Evolutionary conservation across 2,797 vertebrate genomes (phyloP).

Genomic region (Cynopterus sphinx): DNA sequence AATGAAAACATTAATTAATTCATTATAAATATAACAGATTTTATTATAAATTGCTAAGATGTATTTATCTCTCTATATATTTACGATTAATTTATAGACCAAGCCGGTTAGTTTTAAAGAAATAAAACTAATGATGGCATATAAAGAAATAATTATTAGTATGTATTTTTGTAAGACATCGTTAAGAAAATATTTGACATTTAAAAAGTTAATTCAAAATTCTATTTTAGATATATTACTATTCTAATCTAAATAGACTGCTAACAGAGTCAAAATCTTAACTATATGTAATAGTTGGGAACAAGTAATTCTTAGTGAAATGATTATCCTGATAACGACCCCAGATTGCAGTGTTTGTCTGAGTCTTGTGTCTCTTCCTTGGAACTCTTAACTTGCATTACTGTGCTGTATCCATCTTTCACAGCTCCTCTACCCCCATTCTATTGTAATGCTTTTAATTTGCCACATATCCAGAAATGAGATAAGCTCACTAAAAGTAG

Average conservation of each 20-base stretch:
- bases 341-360: background rate
- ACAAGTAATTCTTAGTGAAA: background rate
- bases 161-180: background rate
- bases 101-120: background rate
- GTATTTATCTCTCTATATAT: background rate
- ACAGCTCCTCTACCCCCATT: background rate
- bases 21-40: background rate
- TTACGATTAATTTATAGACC: slow-evolving; percentile 3
- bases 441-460: background rate
- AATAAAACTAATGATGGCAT: background rate
- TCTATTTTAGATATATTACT: background rate
- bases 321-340: background rate
- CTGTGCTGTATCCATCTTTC: background rate
- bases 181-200: slow-evolving; percentile 34
- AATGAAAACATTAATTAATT: background rate
- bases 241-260: background rate
- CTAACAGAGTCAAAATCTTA: background rate
- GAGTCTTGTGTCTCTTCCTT: background rate
- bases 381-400: background rate
- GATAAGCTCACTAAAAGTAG: slow-evolving; percentile 28
- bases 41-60: background rate
- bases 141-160: background rate
- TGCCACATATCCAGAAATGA: background rate
- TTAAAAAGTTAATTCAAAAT: slow-evolving; percentile 5
- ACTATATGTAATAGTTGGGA: background rate